Evolutionary conservation across 1,140 invertebrate genomes (phyloP).

Genomic region (Pomphorhynchus laevis): DNA sequence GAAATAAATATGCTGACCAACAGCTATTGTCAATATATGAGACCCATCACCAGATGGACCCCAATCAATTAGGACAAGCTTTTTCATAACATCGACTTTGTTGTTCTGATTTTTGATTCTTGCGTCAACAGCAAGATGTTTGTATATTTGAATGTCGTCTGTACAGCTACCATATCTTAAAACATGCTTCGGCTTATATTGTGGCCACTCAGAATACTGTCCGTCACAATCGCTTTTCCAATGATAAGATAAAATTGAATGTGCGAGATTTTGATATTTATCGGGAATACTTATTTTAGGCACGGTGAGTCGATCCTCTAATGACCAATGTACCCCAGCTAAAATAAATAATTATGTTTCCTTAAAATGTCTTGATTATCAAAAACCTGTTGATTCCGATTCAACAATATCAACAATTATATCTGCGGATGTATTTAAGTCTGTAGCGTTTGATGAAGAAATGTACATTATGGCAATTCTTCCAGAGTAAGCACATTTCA

Average conservation of each 20-base stretch:
- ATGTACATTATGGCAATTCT: slow-evolving; percentile 70
- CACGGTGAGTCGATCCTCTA: slow-evolving; percentile 41
- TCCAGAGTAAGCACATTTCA: slow-evolving; percentile 77
- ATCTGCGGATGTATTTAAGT: slow-evolving; percentile 13
- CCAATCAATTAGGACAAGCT: slow-evolving; percentile 67
- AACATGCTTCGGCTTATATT: no score
- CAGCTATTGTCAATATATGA: slow-evolving; percentile 72
- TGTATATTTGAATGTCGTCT: no score
- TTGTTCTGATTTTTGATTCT: no score
- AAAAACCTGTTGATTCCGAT: slow-evolving; percentile 75
- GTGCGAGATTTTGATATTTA: slow-evolving; percentile 9
- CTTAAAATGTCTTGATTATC: no score
- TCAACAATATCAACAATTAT: slow-evolving; percentile 66
- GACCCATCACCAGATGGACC: slow-evolving; percentile 91
- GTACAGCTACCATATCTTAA: no score
- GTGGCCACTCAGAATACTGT: no score
- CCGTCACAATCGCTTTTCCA: no score
- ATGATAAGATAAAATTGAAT: slow-evolving; percentile 3
- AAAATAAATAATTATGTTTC: no score
- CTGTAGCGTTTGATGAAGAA: slow-evolving; percentile 9
- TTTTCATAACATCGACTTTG: slow-evolving; percentile 23
- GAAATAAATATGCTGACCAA: slow-evolving; percentile 39
- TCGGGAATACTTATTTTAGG: no score
- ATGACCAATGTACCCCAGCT: slow-evolving; percentile 76
- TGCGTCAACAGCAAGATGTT: no score